Conservation (phyloP, 2,797 vertebrate genomes). For the Petrocephalus schoutedeni region DNA sequence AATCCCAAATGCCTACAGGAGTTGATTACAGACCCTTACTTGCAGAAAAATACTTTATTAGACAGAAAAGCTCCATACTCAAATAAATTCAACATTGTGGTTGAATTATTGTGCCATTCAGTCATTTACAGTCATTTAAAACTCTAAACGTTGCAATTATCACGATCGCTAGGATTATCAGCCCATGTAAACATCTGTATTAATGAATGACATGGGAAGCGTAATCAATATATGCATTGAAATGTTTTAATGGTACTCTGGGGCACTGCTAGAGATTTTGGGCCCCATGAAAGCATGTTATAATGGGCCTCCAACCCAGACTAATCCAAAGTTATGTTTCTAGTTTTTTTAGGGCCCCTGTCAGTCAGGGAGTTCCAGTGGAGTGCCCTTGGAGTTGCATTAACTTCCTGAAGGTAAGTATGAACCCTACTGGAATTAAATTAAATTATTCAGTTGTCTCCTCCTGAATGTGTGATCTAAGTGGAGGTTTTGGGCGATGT, state of each 20-base stretch:
- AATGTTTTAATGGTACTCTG: not conserved
- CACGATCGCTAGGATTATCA: not conserved
- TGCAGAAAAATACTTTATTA: not conserved
- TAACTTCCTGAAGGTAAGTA: not conserved
- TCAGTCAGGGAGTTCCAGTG: not conserved
- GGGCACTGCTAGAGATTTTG: not conserved
- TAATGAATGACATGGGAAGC: not conserved
- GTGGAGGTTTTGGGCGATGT: not conserved
- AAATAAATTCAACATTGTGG: not conserved
- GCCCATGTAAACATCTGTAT: not conserved
- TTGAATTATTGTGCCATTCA: not conserved
- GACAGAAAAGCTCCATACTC: not conserved
- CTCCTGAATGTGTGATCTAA: not conserved
- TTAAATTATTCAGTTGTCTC: not conserved
- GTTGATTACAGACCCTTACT: slow-evolving; percentile 36
- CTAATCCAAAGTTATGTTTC: not conserved
- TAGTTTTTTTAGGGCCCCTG: not conserved
- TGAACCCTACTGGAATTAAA: not conserved
- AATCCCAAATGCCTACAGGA: slow-evolving; percentile 44
- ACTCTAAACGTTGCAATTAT: not conserved
- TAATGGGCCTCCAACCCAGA: not conserved
- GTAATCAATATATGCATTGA: not conserved
- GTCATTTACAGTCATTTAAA: not conserved
- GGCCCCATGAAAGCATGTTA: not conserved
- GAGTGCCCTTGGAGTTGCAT: not conserved